Conservation (phyloP, 2,113 vertebrate genomes). For the Onychorhynchus coronatus region DNA sequence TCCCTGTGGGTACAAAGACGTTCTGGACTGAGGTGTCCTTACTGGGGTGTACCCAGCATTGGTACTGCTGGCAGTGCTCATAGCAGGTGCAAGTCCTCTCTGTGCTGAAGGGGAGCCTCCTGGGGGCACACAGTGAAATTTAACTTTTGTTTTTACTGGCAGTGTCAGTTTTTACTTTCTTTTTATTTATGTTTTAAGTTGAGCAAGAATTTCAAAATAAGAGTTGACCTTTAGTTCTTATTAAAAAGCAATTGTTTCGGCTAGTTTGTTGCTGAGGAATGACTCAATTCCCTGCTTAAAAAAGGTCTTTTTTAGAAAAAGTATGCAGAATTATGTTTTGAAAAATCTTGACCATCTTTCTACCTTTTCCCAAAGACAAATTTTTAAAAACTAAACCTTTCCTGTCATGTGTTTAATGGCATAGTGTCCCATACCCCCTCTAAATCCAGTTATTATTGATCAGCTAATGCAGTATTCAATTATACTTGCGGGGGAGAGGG, state of each 20-base stretch:
- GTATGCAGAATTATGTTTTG: background rate
- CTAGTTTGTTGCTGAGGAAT: background rate
- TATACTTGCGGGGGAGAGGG: background rate
- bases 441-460: constrained; percentile 58
- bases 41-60: background rate
- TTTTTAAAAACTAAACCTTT: background rate
- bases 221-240: background rate
- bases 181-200: background rate
- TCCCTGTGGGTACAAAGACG: background rate
- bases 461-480: constrained; percentile 41
- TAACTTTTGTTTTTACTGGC: background rate
- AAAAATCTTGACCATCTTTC: background rate
- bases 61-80: background rate
- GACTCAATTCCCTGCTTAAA: background rate
- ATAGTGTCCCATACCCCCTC: background rate
- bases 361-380: background rate
- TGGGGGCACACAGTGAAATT: background rate
- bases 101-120: background rate
- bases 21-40: background rate
- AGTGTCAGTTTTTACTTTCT: background rate
- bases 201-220: background rate
- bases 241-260: background rate
- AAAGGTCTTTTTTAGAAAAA: background rate
- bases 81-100: background rate
- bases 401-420: constrained; percentile 3